Evolutionary conservation across 2,113 vertebrate species (phyloP).

Genomic region (Craseonycteris thonglongyai): DNA sequence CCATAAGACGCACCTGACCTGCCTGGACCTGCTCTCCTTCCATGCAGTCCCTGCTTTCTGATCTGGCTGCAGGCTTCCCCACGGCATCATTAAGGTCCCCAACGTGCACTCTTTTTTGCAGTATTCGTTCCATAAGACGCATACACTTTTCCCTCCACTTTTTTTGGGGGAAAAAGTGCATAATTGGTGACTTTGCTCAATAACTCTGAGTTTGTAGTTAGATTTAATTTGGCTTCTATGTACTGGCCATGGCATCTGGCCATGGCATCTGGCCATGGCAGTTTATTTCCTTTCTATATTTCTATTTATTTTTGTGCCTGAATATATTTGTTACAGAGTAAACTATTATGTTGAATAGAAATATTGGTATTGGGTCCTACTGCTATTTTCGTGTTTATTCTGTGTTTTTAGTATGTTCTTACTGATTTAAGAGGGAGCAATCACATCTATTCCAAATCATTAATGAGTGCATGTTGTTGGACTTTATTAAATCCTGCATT

Average conservation of each 20-base stretch:
- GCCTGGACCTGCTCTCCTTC: too few species aligned
- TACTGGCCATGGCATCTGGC: neutral
- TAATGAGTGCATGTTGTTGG: neutral
- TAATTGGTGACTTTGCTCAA: neutral
- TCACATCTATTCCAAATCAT: neutral
- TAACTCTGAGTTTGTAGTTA: neutral
- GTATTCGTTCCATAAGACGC: too few species aligned
- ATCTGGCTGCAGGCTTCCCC: too few species aligned
- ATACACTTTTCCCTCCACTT: too few species aligned
- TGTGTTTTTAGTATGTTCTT: neutral
- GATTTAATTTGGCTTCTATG: neutral
- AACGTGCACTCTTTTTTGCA: too few species aligned
- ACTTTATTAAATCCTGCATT: neutral
- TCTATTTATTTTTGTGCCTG: neutral
- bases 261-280: too few species aligned
- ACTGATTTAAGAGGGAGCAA: neutral
- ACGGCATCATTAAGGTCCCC: too few species aligned
- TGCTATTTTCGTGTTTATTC: neutral
- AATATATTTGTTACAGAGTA: neutral
- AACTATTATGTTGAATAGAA: too few species aligned
- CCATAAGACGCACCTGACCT: too few species aligned
- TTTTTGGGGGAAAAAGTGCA: too few species aligned
- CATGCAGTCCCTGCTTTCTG: too few species aligned
- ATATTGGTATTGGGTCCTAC: rapidly evolving
- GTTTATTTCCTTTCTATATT: neutral